phyloP scores from a whole-genome alignment of 1,140 invertebrate genomes.

The Reticulitermes speratus region DNA sequence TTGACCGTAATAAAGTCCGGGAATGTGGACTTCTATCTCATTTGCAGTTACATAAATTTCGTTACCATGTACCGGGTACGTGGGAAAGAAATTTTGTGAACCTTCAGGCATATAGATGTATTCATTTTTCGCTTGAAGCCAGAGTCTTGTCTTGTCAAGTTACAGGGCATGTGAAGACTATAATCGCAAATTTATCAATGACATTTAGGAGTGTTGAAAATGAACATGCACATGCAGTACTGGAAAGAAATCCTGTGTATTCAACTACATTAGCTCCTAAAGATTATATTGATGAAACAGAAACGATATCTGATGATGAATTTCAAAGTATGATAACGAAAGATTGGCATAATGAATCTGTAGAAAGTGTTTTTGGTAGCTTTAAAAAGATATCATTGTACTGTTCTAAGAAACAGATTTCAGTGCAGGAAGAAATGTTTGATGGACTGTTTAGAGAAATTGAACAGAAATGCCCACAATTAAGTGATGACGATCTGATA shows the following conservation, averaged over 20 bases:
- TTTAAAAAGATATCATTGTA: constrained; percentile 6
- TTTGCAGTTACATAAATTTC: not conserved
- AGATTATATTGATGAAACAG: not conserved
- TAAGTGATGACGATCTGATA: constrained; percentile 26
- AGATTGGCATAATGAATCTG: constrained; percentile 11
- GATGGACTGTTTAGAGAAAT: not conserved
- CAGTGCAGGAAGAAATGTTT: not conserved
- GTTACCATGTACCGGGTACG: not conserved
- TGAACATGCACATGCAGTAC: constrained; percentile 16
- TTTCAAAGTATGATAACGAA: not conserved
- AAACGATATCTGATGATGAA: constrained; percentile 9
- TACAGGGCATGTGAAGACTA: not conserved
- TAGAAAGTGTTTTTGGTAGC: not conserved
- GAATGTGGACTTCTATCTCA: no score
- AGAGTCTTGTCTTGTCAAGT: not conserved
- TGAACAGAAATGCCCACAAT: not conserved
- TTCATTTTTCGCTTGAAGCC: not conserved
- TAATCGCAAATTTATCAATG: not conserved
- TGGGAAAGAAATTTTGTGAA: not conserved
- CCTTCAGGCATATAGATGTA: not conserved
- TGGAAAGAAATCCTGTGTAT: constrained; percentile 21
- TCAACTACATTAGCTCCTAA: not conserved
- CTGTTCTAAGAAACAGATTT: not conserved
- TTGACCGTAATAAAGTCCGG: not conserved
- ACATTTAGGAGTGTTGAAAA: not conserved